Conservation (phyloP, 37 sponge, comb jelly and placozoan genomes). For the Cliona cf. orientalis region DNA sequence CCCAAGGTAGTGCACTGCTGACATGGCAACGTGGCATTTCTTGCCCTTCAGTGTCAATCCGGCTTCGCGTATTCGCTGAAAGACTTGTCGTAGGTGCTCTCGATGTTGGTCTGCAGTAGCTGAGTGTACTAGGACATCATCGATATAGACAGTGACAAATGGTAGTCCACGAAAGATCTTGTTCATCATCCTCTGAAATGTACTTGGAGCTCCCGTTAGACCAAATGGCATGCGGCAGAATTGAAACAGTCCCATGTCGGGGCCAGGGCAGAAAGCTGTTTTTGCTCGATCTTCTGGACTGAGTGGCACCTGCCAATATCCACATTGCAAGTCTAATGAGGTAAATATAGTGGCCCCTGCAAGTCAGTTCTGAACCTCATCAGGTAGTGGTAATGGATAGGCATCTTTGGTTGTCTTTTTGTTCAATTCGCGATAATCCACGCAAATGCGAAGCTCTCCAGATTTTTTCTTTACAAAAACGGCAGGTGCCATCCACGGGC, state of each 20-base stretch:
- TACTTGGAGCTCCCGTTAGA: constrained; percentile 52
- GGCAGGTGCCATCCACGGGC: constrained; percentile 77
- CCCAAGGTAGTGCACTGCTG: constrained; percentile 47
- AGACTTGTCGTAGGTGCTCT: constrained; percentile 54
- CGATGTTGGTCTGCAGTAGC: constrained; percentile 4
- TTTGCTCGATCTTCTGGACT: constrained; percentile 42
- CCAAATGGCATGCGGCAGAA: constrained; percentile 63
- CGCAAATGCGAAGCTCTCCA: constrained; percentile 55
- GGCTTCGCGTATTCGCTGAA: constrained; percentile 57
- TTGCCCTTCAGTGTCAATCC: constrained; percentile 59
- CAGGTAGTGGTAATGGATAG: constrained; percentile 69
- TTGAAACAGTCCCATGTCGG: constrained; percentile 72
- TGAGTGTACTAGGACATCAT: constrained; percentile 55
- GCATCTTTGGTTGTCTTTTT: constrained; percentile 59
- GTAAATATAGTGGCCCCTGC: constrained; percentile 54
- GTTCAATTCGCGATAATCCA: constrained; percentile 75
- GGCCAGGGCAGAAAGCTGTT: constrained; percentile 66
- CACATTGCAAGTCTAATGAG: constrained; percentile 64
- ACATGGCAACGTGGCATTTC: constrained; percentile 54
- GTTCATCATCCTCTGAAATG: constrained; percentile 73
- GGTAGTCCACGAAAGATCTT: constrained; percentile 47
- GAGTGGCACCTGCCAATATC: constrained; percentile 72
- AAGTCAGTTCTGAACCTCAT: constrained; percentile 72
- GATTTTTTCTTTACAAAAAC: constrained; percentile 62
- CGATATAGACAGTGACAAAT: constrained; percentile 53